These are phyloP conservation scores for Drosophila pseudotakahashii DNA, from an alignment of 2,888 invertebrate species.

Conservation along the genomic window DNA sequence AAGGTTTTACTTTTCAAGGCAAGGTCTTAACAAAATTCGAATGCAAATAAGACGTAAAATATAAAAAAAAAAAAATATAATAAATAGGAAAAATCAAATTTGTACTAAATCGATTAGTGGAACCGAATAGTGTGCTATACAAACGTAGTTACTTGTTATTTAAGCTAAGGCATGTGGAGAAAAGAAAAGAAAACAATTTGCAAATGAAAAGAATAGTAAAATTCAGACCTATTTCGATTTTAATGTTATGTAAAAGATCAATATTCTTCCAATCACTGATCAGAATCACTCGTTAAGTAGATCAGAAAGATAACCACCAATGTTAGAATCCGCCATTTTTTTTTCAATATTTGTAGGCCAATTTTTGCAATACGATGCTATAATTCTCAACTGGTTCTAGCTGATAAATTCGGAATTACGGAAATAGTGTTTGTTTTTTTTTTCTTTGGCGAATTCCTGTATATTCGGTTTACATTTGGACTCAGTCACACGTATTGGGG, in stretches of 20 bases:
- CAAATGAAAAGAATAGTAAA: too few species aligned
- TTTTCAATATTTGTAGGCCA: too few species aligned
- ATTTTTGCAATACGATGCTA: neutral
- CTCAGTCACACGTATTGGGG: neutral
- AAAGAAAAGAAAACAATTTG: neutral
- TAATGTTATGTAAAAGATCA: neutral
- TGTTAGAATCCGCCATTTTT: slow-evolving; percentile 2
- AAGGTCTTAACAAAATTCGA: too few species aligned
- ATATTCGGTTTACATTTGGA: neutral
- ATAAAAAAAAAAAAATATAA: too few species aligned
- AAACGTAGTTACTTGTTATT: too few species aligned
- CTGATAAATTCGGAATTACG: neutral
- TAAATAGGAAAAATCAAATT: too few species aligned
- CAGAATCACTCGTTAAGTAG: neutral
- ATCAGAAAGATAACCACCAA: neutral
- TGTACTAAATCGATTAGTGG: too few species aligned
- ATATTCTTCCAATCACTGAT: neutral
- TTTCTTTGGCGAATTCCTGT: neutral
- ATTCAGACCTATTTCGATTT: neutral
- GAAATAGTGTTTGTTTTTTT: neutral
- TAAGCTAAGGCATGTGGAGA: neutral
- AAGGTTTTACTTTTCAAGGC: too few species aligned
- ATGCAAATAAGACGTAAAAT: too few species aligned
- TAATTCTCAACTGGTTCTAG: neutral
- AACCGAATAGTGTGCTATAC: too few species aligned